Evolutionary conservation across 2,888 invertebrate genomes (phyloP).

Genomic region (Seira sanloemensis): DNA sequence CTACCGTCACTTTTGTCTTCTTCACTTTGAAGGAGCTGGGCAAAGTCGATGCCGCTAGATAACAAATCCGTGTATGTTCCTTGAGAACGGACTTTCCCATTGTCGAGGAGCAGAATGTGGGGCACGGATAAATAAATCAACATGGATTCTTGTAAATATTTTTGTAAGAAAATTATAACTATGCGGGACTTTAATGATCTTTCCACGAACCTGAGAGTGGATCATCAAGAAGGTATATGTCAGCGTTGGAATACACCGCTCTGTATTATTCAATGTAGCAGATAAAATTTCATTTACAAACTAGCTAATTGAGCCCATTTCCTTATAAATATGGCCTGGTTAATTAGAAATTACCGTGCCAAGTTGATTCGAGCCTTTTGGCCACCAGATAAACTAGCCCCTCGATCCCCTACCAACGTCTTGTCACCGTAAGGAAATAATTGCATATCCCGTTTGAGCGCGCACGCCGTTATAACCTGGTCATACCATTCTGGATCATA

Average conservation of each 20-base stretch:
- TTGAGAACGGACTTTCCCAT: conserved; percentile 79
- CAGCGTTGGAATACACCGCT: conserved; percentile 85
- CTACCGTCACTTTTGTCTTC: conserved; percentile 66
- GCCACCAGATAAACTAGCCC: conserved; percentile 77
- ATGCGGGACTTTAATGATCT: no score
- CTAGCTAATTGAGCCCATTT: no score
- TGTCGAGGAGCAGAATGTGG: conserved; percentile 63
- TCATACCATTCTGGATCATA: conserved; percentile 54
- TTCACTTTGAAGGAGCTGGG: conserved; percentile 74
- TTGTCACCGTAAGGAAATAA: conserved; percentile 77
- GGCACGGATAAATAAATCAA: conserved; percentile 74
- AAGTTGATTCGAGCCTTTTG: conserved; percentile 78
- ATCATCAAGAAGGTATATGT: conserved; percentile 92
- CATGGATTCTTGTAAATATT: no score
- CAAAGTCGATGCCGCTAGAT: conserved; percentile 75
- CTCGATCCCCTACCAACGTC: conserved; percentile 79
- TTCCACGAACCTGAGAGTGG: conserved; percentile 83
- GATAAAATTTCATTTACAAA: no score
- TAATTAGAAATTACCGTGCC: no score
- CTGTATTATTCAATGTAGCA: no score
- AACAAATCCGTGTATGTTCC: conserved; percentile 80
- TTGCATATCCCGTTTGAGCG: conserved; percentile 77
- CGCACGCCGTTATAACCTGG: conserved; percentile 77
- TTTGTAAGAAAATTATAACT: no score
- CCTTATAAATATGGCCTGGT: no score